These are phyloP conservation scores for Gortyna flavago DNA, from an alignment of 2,888 invertebrate species.

Conservation along the genomic window DNA sequence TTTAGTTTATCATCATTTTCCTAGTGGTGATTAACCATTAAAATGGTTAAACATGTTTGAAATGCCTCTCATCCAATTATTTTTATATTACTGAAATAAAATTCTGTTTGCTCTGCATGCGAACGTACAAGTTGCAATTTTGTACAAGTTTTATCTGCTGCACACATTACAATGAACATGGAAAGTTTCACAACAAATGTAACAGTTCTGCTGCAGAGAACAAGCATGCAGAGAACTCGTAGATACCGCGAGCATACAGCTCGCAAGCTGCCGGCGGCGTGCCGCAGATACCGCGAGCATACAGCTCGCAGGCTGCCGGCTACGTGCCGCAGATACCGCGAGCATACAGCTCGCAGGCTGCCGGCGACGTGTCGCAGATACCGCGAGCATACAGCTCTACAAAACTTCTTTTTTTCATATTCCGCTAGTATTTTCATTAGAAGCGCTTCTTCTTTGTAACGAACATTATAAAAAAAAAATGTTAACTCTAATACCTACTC, in stretches of 20 bases:
- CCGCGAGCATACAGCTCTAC: neutral
- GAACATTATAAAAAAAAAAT: neutral
- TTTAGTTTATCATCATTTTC: neutral
- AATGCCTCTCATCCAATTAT: neutral
- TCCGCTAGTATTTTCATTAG: neutral
- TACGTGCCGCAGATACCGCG: no score
- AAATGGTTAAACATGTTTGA: neutral
- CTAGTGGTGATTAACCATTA: neutral
- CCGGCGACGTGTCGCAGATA: slow-evolving; percentile 18
- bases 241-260: slow-evolving; percentile 10
- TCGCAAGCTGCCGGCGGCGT: slow-evolving; percentile 21
- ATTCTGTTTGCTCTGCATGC: slow-evolving; percentile 1
- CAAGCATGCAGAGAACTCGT: slow-evolving; percentile 14
- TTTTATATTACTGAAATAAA: slow-evolving; percentile 7
- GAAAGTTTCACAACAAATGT: slow-evolving; percentile 48
- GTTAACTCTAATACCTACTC: neutral
- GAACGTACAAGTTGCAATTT: slow-evolving; percentile 33
- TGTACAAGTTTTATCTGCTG: slow-evolving; percentile 46
- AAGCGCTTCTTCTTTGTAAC: neutral
- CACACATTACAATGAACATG: slow-evolving; percentile 34
- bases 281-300: slow-evolving; percentile 6
- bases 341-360: slow-evolving; percentile 12
- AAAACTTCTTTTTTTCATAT: slow-evolving; percentile 30
- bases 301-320: no score
- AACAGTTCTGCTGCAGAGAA: slow-evolving; percentile 22